Conservation (phyloP, 30 jellyfish, hydroid and myxozoan genomes). For the Hydractinia echinata region DNA sequence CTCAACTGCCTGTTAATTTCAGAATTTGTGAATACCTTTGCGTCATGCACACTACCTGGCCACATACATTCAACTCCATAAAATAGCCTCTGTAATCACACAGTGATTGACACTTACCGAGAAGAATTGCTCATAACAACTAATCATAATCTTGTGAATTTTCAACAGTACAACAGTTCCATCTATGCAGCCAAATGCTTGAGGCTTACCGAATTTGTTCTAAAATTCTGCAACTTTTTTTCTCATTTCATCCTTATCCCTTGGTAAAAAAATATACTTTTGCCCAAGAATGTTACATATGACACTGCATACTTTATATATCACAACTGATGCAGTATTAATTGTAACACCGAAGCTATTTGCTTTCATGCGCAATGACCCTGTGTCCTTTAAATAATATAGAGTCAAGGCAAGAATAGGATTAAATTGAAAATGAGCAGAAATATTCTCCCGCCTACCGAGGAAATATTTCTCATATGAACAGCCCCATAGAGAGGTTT, state of each 20-base stretch:
- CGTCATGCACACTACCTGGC: conserved; percentile 68
- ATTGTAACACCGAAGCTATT: conserved; percentile 5
- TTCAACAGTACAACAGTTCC: conserved; percentile 38
- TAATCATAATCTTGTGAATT: conserved; percentile 45
- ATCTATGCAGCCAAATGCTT: conserved; percentile 57
- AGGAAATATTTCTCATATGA: background rate
- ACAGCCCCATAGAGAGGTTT: background rate
- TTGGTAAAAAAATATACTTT: conserved; percentile 9
- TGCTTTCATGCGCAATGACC: conserved; percentile 7
- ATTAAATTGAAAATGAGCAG: background rate
- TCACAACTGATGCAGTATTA: background rate
- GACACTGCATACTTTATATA: background rate
- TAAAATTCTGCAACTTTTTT: conserved; percentile 14
- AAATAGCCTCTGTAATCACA: conserved; percentile 42
- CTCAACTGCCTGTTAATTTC: conserved; percentile 22
- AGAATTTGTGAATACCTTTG: conserved; percentile 25
- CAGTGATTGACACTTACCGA: conserved; percentile 46
- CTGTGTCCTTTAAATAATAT: conserved; percentile 1
- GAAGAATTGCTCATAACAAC: conserved; percentile 38
- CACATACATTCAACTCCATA: conserved; percentile 42
- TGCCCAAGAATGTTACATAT: conserved; percentile 5
- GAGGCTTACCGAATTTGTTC: conserved; percentile 41
- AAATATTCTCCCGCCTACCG: background rate
- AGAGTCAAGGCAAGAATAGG: background rate
- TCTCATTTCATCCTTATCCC: conserved; percentile 30